Evolutionary conservation across 1,140 invertebrate genomes (phyloP).

Genomic region (Centruroides vittatus): DNA sequence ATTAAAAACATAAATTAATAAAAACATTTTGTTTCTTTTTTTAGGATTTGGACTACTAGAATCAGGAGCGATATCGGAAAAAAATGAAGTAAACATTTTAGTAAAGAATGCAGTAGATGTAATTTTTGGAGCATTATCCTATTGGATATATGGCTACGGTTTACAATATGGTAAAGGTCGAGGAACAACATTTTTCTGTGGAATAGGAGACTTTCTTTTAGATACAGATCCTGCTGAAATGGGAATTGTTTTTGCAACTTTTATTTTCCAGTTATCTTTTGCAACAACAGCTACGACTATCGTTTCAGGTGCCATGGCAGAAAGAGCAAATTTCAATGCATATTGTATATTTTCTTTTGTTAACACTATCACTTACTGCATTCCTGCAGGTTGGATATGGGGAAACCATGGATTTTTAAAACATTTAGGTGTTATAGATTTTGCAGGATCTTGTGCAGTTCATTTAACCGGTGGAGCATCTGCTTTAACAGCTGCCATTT

Average conservation of each 20-base stretch:
- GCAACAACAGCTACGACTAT: conserved; percentile 34
- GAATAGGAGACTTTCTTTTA: conserved; percentile 38
- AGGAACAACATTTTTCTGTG: conserved; percentile 50
- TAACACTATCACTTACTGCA: conserved; percentile 79
- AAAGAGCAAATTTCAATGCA: conserved; percentile 69
- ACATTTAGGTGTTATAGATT: conserved; percentile 65
- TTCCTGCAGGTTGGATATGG: conserved; percentile 89
- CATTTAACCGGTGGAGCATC: conserved; percentile 66
- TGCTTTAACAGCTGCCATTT: conserved; percentile 72
- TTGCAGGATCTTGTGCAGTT: conserved; percentile 80
- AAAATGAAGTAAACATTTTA: conserved; percentile 93
- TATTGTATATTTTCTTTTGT: conserved; percentile 79
- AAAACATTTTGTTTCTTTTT: conserved; percentile 6
- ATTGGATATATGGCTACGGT: conserved; percentile 89
- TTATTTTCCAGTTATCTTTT: conserved; percentile 31
- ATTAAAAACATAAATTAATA: too few species aligned
- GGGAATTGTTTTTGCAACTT: conserved; percentile 24
- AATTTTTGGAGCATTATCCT: conserved; percentile 77
- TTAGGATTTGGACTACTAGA: conserved; percentile 77
- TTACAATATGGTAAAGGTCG: conserved; percentile 66
- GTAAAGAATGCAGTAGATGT: conserved; percentile 91
- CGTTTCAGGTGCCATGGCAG: conserved; percentile 34
- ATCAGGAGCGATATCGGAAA: conserved; percentile 77
- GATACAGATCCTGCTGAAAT: conserved; percentile 26
- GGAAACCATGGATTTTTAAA: conserved; percentile 70